A percentile compares a stretch with the other conserved stretches of the same genome.
Conservation (phyloP, 1,140 invertebrate genomes). For the Zophobas atratus region DNA sequence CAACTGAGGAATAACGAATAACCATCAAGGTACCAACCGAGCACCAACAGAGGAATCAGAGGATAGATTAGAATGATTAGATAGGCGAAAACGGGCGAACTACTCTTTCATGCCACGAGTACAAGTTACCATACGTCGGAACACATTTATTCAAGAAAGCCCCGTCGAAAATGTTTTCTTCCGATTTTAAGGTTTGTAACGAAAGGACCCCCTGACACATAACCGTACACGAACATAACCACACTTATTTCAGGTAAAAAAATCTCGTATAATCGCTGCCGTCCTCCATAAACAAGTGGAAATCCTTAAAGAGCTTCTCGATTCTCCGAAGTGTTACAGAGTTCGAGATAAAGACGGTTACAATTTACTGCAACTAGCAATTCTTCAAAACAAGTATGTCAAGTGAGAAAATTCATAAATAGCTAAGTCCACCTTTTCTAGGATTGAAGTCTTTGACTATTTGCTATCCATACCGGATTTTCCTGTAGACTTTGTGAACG, state of each 20-base stretch:
- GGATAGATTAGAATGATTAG: too few relatives aligned
- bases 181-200: too few relatives aligned
- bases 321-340: slow-evolving; percentile 17
- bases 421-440: not conserved
- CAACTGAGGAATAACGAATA: too few relatives aligned
- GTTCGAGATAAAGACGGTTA: not conserved
- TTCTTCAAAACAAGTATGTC: slow-evolving; percentile 8
- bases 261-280: not conserved
- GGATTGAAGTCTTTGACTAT: slow-evolving; percentile 12
- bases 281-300: slow-evolving; percentile 7
- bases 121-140: too few relatives aligned
- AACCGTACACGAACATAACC: not conserved
- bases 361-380: slow-evolving; percentile 12
- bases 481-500: not conserved
- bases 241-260: not conserved
- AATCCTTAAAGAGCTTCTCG: not conserved
- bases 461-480: not conserved
- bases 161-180: too few relatives aligned
- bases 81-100: too few relatives aligned
- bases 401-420: not conserved
- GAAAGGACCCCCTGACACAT: too few relatives aligned
- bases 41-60: too few relatives aligned
- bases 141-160: too few relatives aligned
- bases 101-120: too few relatives aligned
- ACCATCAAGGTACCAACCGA: too few relatives aligned